These are phyloP conservation scores for Netelia melanura DNA, from an alignment of 2,888 invertebrate genomes.

Conservation along the genomic window DNA sequence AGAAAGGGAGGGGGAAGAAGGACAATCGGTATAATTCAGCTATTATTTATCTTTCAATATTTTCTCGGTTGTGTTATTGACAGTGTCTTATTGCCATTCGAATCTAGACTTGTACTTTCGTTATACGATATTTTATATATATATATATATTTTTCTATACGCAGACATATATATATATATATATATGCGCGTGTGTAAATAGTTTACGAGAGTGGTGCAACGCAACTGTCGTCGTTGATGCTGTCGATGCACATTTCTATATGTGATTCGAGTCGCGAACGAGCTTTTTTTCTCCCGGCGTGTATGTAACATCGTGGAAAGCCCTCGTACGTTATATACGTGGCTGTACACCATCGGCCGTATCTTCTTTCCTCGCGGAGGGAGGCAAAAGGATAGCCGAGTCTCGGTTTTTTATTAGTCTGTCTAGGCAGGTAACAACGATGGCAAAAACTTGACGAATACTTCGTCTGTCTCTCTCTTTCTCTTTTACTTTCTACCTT, in stretches of 20 bases:
- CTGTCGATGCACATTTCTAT: constrained; percentile 56
- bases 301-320: constrained; percentile 8
- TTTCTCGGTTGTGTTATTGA: constrained; percentile 26
- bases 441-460: constrained; percentile 60
- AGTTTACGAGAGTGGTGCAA: constrained; percentile 10
- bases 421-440: constrained; percentile 46
- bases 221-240: constrained; percentile 22
- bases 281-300: constrained; percentile 42
- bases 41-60: constrained; percentile 67
- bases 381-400: constrained; percentile 28
- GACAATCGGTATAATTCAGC: constrained; percentile 66
- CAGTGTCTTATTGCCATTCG: constrained; percentile 53
- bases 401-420: constrained; percentile 52
- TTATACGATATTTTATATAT: constrained; percentile 9
- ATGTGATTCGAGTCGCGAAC: constrained; percentile 51
- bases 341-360: neutral
- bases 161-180: neutral
- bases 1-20: constrained; percentile 37
- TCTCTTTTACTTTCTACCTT: neutral
- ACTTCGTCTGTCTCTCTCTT: constrained; percentile 3
- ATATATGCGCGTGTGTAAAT: neutral
- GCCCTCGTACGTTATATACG: neutral
- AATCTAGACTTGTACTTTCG: constrained; percentile 27
- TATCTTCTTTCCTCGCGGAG: constrained; percentile 26
- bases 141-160: constrained; percentile 13